A percentile compares a stretch with the other conserved stretches of the same genome.
Evolutionary conservation across 2,113 vertebrate species (phyloP).

Genomic region (Meles meles): DNA sequence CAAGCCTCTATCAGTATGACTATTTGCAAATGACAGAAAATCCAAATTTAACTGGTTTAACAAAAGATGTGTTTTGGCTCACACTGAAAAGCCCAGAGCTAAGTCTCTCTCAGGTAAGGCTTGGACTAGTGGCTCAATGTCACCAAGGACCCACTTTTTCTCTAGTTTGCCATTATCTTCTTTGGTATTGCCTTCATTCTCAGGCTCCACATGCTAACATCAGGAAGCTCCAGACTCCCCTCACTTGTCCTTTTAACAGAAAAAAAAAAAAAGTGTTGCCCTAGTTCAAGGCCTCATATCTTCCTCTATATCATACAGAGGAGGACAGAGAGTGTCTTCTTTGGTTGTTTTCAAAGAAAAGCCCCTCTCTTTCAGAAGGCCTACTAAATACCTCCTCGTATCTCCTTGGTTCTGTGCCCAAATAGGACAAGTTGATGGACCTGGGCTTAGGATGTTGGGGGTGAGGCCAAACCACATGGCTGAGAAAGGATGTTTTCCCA

Average conservation of each 20-base stretch:
- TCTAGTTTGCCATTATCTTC: neutral
- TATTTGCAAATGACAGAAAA: neutral
- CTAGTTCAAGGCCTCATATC: neutral
- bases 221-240: neutral
- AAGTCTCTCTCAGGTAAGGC: neutral
- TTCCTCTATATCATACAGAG: neutral
- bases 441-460: neutral
- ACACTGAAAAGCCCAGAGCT: neutral
- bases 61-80: neutral
- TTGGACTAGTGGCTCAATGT: neutral
- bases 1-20: neutral
- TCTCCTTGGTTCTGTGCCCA: neutral
- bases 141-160: neutral
- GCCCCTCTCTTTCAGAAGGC: neutral
- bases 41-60: neutral
- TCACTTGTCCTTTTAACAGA: neutral
- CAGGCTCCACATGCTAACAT: neutral
- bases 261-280: neutral
- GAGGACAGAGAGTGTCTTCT: neutral
- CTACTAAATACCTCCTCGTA: neutral
- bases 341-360: neutral
- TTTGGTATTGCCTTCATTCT: neutral
- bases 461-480: neutral
- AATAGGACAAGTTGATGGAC: neutral
- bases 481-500: neutral